Evolutionary conservation across 2,797 vertebrate genomes (phyloP).

Genomic region (Anolis apletophallus): DNA sequence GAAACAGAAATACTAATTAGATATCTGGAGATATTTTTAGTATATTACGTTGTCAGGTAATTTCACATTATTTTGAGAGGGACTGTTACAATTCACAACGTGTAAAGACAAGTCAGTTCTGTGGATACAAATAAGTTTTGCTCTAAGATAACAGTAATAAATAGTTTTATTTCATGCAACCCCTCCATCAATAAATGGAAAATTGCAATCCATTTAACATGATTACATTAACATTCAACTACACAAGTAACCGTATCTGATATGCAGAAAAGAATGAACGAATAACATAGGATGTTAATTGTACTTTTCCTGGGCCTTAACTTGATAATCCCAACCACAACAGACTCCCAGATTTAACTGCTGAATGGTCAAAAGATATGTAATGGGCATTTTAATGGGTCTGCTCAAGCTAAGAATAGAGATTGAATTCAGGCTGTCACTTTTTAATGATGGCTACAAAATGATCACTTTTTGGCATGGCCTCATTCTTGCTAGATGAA

Average conservation of each 20-base stretch:
- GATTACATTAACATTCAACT: background rate
- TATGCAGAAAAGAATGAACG: background rate
- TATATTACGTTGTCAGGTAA: rapidly evolving
- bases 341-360: too few species aligned
- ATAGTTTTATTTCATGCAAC: background rate
- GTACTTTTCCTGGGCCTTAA: too few species aligned
- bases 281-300: background rate
- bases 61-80: background rate
- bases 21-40: conserved; percentile 33
- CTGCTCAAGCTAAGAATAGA: too few species aligned
- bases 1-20: conserved; percentile 41
- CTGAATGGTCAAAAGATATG: background rate
- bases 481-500: background rate
- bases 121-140: conserved; percentile 41
- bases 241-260: background rate
- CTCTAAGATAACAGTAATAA: conserved; percentile 52
- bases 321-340: too few species aligned
- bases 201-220: background rate
- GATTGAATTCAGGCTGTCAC: too few species aligned
- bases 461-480: background rate
- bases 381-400: too few species aligned
- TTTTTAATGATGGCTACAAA: background rate
- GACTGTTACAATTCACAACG: background rate
- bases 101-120: conserved; percentile 8
- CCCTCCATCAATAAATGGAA: background rate